Evolutionary conservation across 2,797 vertebrate genomes (phyloP).

Genomic region (Macroramphosus scolopax): DNA sequence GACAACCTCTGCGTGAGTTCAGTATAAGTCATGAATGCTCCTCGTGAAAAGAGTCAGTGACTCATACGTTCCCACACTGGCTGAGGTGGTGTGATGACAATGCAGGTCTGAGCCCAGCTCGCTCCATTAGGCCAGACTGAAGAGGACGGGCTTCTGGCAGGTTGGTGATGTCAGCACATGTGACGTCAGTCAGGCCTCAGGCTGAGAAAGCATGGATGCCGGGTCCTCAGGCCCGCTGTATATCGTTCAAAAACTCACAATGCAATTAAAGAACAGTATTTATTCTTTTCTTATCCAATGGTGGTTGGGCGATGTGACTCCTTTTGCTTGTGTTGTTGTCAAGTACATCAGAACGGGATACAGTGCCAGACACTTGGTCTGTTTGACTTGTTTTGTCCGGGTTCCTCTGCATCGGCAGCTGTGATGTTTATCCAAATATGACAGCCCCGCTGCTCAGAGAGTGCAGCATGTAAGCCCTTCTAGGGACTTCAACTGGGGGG

Average conservation of each 20-base stretch:
- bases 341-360: too few relatives aligned
- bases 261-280: too few relatives aligned
- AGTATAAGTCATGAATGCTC: too few relatives aligned
- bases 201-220: slow-evolving; percentile 16
- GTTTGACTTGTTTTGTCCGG: slow-evolving; percentile 4
- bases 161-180: slow-evolving; percentile 54
- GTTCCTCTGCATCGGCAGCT: slow-evolving; percentile 30
- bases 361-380: slow-evolving; percentile 6
- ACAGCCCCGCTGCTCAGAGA: slow-evolving; percentile 27
- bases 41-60: too few relatives aligned
- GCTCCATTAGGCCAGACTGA: slow-evolving; percentile 15
- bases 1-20: too few relatives aligned
- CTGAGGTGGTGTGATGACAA: slow-evolving; percentile 35
- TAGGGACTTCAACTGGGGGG: slow-evolving; percentile 34
- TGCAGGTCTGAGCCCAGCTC: slow-evolving; percentile 24
- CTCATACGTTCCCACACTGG: slow-evolving; percentile 55
- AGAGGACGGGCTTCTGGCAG: slow-evolving; percentile 44
- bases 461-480: slow-evolving; percentile 31
- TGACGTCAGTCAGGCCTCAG: slow-evolving; percentile 43
- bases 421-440: slow-evolving; percentile 46
- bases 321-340: too few relatives aligned
- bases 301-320: too few relatives aligned
- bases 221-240: slow-evolving; percentile 14
- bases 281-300: not conserved
- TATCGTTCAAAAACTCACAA: not conserved